Conservation (phyloP, 2,888 invertebrate species). For the Azorinus chamasolen region DNA sequence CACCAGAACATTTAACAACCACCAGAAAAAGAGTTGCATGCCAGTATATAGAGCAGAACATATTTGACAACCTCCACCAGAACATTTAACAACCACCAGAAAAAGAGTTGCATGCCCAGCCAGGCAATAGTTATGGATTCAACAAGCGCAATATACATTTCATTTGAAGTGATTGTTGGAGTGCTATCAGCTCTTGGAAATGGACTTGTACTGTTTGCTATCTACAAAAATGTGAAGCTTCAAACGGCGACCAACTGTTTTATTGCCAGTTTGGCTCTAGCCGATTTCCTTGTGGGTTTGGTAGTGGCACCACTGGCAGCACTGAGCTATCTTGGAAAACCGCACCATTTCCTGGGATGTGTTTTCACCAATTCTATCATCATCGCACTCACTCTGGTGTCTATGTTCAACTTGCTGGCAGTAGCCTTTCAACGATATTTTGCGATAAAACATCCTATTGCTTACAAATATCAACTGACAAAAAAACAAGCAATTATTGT, state of each 20-base stretch:
- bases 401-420: slow-evolving; percentile 83
- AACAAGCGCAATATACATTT: slow-evolving; percentile 71
- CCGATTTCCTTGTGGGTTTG: slow-evolving; percentile 80
- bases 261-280: slow-evolving; percentile 80
- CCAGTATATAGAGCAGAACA: no score
- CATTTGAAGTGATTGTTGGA: slow-evolving; percentile 76
- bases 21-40: no score
- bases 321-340: slow-evolving; percentile 74
- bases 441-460: slow-evolving; percentile 84
- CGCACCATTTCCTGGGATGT: slow-evolving; percentile 78
- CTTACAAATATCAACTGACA: slow-evolving; percentile 77
- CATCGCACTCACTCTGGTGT: slow-evolving; percentile 83
- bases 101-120: neutral
- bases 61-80: neutral
- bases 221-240: slow-evolving; percentile 69
- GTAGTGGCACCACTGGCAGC: slow-evolving; percentile 79
- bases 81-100: neutral
- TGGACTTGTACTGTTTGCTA: slow-evolving; percentile 75
- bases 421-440: slow-evolving; percentile 84
- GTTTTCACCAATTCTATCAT: slow-evolving; percentile 82
- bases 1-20: no score
- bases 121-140: slow-evolving; percentile 57
- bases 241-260: slow-evolving; percentile 81
- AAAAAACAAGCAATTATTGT: slow-evolving; percentile 70
- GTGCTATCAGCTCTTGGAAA: slow-evolving; percentile 73